Evolutionary conservation across 2,113 vertebrate species (phyloP).

Genomic region (Pristiophorus japonicus): DNA sequence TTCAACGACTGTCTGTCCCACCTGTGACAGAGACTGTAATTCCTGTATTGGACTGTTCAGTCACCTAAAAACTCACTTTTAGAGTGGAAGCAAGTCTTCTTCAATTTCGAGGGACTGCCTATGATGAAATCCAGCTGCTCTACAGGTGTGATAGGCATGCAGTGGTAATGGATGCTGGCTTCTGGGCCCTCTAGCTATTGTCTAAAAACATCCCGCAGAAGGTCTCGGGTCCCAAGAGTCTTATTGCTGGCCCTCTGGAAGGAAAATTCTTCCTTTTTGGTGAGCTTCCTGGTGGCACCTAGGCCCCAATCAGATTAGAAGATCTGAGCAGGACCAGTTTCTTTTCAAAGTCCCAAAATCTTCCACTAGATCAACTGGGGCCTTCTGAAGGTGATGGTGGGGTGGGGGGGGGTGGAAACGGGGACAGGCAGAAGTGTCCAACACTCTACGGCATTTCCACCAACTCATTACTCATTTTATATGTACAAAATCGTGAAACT

Average conservation of each 20-base stretch:
- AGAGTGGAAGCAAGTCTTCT: too few species aligned
- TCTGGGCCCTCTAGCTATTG: background rate
- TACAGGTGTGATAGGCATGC: background rate
- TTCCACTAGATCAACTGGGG: background rate
- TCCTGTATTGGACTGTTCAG: too few species aligned
- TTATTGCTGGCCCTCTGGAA: background rate
- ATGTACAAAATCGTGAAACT: background rate
- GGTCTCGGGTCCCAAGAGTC: background rate
- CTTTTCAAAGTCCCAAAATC: background rate
- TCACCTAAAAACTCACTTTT: too few species aligned
- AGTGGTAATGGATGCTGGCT: background rate
- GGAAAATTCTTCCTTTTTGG: background rate
- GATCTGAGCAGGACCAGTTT: background rate
- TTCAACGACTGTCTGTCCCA: too few species aligned
- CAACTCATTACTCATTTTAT: background rate
- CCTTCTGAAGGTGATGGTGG: background rate
- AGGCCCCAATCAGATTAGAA: background rate
- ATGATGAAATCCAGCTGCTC: constrained; percentile 2
- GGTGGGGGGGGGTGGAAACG: too few species aligned
- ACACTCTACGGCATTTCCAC: background rate
- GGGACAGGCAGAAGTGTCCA: too few species aligned
- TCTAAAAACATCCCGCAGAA: background rate
- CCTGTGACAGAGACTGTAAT: too few species aligned
- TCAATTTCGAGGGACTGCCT: too few species aligned
- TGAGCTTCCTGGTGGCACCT: background rate